These are phyloP conservation scores for Drosophila ercepeae DNA, from an alignment of 1,140 invertebrate species.

Conservation along the genomic window DNA sequence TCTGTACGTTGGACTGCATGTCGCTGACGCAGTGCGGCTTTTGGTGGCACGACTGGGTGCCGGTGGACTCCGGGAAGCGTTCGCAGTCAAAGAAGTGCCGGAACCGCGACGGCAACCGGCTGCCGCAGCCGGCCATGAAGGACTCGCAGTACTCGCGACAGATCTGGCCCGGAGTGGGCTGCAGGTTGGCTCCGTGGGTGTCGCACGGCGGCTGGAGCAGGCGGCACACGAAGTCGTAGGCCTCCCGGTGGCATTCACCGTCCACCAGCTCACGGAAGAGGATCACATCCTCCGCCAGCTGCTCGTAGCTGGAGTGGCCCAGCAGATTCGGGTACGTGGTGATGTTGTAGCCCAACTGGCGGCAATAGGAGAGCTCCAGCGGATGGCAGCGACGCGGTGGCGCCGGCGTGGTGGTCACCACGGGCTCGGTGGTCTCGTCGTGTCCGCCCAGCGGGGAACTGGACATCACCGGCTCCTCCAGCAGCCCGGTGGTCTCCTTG, in stretches of 20 bases:
- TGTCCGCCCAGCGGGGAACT: constrained; percentile 75
- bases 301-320: constrained; percentile 87
- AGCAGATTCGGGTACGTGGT: constrained; percentile 94
- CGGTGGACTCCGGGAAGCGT: constrained; percentile 91
- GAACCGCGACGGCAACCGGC: constrained; percentile 88
- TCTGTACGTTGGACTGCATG: constrained; percentile 88
- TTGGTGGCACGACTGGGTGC: constrained; percentile 88
- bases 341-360: constrained; percentile 89
- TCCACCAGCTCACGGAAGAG: constrained; percentile 93
- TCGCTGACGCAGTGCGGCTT: constrained; percentile 91
- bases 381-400: constrained; percentile 88
- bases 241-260: constrained; percentile 93
- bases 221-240: constrained; percentile 94
- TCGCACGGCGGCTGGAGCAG: constrained; percentile 91
- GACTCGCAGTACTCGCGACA: constrained; percentile 93
- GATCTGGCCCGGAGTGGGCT: constrained; percentile 84
- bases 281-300: constrained; percentile 91
- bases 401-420: constrained; percentile 65
- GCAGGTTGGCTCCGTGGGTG: constrained; percentile 55
- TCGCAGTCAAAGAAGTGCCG: constrained; percentile 90
- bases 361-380: constrained; percentile 89
- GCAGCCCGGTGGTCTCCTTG: constrained; percentile 85
- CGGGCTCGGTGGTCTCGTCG: constrained; percentile 68
- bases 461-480: constrained; percentile 79
- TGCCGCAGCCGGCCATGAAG: constrained; percentile 92